Evolutionary conservation across 2,888 invertebrate genomes (phyloP).

Genomic region (Phortica magna): DNA sequence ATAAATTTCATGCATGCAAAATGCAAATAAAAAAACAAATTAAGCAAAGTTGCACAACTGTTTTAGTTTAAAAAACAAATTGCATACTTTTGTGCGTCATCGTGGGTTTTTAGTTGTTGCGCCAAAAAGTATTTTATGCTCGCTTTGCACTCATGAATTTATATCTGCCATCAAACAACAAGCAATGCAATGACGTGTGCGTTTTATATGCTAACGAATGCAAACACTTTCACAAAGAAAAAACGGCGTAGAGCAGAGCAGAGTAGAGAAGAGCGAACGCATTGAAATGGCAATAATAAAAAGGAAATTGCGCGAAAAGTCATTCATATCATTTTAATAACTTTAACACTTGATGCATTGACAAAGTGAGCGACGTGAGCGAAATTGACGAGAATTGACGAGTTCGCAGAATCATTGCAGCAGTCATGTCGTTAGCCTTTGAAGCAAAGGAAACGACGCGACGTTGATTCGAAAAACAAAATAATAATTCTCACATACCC

Average conservation of each 20-base stretch:
- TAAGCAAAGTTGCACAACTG: background rate
- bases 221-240: background rate
- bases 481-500: background rate
- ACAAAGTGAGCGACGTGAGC: too few relatives aligned
- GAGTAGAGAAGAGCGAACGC: too few relatives aligned
- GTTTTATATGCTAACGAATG: background rate
- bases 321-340: too few relatives aligned
- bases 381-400: too few relatives aligned
- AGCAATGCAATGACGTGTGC: background rate
- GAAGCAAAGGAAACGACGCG: background rate
- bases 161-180: background rate
- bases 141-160: too few relatives aligned
- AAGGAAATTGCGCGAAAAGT: too few relatives aligned
- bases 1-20: background rate
- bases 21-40: background rate
- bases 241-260: too few relatives aligned
- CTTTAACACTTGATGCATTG: too few relatives aligned
- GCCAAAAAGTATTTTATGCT: too few relatives aligned
- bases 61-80: background rate
- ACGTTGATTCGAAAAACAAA: too few relatives aligned
- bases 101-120: too few relatives aligned
- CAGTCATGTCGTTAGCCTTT: background rate
- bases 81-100: conserved; percentile 12
- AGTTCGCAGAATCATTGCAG: background rate
- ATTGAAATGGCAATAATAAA: too few relatives aligned